Evolutionary conservation across 2,888 invertebrate species (phyloP), one percentile per base, ranked within the genome.

Genomic region (Liopterus haemorrhoidalis): DNA sequence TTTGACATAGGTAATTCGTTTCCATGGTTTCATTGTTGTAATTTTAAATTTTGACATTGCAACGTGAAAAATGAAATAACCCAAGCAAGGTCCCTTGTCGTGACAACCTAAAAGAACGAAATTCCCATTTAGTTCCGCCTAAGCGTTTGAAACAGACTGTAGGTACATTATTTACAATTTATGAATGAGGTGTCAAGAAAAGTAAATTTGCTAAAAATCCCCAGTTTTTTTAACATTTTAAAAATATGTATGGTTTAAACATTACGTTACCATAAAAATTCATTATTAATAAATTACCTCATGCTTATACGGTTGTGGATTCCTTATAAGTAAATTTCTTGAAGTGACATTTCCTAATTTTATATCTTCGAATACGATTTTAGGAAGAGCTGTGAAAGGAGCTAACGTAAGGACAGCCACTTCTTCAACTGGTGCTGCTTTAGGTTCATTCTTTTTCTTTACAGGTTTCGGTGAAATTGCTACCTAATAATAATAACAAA

Each of bases 301-400:
- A 51, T 71, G 63, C 49, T 67, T 64, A 14, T 61, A 59, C 19
- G 63, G 58, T 12, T 69, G 66, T 8, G 82, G 79, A 64, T 83
- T 83, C 38, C 69, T 65, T 9, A 83, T 66, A 54, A 76, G 70
- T 46, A 83, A 63, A 37, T 67, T 65, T 51, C 74, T 72, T 42
- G 69, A 71, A 42, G 73, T 74, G 8, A 70, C 66, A 30, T 72
- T 69, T 11, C 79, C 76, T 43, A 82, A 67, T 4, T 71, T 66
- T 43, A 82, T 75, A 70, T 81, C 73, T 50, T 82, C 79, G 57
- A 83, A 83, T n/a, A 75, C 70, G 12, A 83, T 73, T 67, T 78
- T 79, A 2, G 82, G 77, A 54, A 75, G 76, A 42, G 72, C 67
- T n/a, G 77, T 73, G 65, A 84, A 84, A 2, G 82, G 82, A 8